Conservation (phyloP, 2,888 invertebrate species). For the Neocrepidodera transversa region DNA sequence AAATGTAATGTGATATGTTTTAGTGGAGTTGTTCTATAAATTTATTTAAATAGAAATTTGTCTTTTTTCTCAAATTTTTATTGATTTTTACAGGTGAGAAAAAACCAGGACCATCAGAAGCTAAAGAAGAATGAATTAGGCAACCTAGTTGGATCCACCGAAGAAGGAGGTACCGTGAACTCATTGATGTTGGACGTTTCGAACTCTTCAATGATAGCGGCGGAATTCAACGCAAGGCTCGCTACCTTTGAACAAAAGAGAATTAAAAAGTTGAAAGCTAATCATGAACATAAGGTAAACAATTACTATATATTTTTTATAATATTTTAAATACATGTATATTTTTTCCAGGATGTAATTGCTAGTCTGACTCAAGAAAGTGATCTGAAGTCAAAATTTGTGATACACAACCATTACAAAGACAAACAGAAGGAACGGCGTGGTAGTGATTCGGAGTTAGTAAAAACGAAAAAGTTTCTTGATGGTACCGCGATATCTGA, state of each 20-base stretch:
- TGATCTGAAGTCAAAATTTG: slow-evolving; percentile 48
- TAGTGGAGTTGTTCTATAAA: too few relatives aligned
- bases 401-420: slow-evolving; percentile 52
- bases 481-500: slow-evolving; percentile 71
- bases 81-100: slow-evolving; percentile 40
- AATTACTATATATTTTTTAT: background rate
- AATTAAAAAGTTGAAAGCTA: slow-evolving; percentile 53
- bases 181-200: slow-evolving; percentile 20
- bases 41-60: too few relatives aligned
- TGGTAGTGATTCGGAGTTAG: slow-evolving; percentile 63
- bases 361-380: slow-evolving; percentile 42
- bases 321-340: background rate
- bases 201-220: slow-evolving; percentile 15
- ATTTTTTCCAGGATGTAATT: slow-evolving; percentile 40
- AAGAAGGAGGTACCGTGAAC: slow-evolving; percentile 21
- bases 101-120: slow-evolving; percentile 47
- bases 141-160: slow-evolving; percentile 13
- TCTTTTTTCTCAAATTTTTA: too few relatives aligned
- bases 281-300: slow-evolving; percentile 49
- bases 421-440: slow-evolving; percentile 62
- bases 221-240: slow-evolving; percentile 38
- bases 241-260: slow-evolving; percentile 48
- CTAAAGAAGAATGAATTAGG: slow-evolving; percentile 34
- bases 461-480: slow-evolving; percentile 51
- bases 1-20: too few relatives aligned